Percentiles rank a stretch among this genome's conserved stretches.
Evolutionary conservation across 2,797 vertebrate species (phyloP).

Genomic region (Threskiornis aethiopicus): DNA sequence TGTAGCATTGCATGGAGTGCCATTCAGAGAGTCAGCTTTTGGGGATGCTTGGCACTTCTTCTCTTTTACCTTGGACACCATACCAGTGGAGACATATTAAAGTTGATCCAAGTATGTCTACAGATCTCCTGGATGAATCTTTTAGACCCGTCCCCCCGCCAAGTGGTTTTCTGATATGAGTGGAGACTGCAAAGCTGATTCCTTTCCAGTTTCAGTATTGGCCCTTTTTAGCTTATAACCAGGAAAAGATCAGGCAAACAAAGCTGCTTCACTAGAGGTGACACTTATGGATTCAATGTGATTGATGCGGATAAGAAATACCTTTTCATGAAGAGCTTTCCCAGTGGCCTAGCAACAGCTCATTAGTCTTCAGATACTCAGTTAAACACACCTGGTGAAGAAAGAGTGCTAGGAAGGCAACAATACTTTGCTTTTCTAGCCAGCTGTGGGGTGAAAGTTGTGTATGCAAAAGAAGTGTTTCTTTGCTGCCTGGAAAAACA

Average conservation of each 20-base stretch:
- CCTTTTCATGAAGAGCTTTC: neutral
- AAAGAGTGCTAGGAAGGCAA: neutral
- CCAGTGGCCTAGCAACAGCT: neutral
- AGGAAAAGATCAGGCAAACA: neutral
- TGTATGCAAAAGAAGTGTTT: neutral
- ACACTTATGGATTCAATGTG: neutral
- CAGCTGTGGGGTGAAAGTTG: neutral
- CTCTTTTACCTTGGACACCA: neutral
- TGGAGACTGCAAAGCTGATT: neutral
- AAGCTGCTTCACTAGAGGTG: neutral
- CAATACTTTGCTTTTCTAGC: neutral
- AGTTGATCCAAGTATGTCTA: neutral
- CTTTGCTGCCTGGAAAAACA: neutral
- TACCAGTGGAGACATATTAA: neutral
- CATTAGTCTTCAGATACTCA: neutral
- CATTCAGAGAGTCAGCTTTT: neutral
- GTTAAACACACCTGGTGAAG: neutral
- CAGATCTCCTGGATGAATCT: neutral
- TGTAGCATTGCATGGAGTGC: neutral
- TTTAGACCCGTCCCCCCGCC: neutral
- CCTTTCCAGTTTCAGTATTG: neutral
- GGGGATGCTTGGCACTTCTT: neutral
- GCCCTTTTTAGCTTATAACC: neutral
- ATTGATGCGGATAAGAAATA: neutral
- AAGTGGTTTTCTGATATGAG: neutral